These are phyloP conservation scores for Agriopis aurantiaria DNA, from an alignment of 2,888 invertebrate genomes.

Conservation along the genomic window DNA sequence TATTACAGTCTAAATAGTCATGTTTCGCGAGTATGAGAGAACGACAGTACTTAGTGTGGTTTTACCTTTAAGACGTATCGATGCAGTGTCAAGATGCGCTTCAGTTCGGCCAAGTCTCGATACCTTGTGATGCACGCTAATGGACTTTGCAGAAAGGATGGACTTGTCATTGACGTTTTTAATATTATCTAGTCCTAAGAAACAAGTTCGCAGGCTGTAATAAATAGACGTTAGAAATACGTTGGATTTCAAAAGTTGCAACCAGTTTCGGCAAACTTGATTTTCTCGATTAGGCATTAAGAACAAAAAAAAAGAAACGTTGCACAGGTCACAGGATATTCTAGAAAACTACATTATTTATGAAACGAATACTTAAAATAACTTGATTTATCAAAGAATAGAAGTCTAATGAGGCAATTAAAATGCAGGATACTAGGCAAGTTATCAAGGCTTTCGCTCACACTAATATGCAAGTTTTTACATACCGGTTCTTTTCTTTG, in stretches of 20 bases:
- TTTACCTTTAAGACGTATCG: conserved; percentile 16
- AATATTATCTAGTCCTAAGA: neutral
- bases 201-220: neutral
- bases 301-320: conserved; percentile 11
- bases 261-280: conserved; percentile 44
- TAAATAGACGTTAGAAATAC: conserved; percentile 39
- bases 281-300: conserved; percentile 41
- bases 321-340: neutral
- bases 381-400: neutral
- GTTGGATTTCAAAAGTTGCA: conserved; percentile 27
- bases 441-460: conserved; percentile 4
- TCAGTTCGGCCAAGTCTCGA: conserved; percentile 60
- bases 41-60: neutral
- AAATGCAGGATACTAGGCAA: conserved; percentile 1
- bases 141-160: conserved; percentile 67
- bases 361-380: neutral
- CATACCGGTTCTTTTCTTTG: neutral
- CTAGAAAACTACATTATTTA: conserved; percentile 11
- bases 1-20: too few species aligned
- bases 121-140: conserved; percentile 76
- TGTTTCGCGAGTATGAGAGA: too few species aligned
- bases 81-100: conserved; percentile 69
- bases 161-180: conserved; percentile 11
- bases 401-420: conserved; percentile 4
- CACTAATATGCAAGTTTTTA: neutral